Conservation (phyloP, 2,888 invertebrate genomes). For the Melieria omissa region DNA sequence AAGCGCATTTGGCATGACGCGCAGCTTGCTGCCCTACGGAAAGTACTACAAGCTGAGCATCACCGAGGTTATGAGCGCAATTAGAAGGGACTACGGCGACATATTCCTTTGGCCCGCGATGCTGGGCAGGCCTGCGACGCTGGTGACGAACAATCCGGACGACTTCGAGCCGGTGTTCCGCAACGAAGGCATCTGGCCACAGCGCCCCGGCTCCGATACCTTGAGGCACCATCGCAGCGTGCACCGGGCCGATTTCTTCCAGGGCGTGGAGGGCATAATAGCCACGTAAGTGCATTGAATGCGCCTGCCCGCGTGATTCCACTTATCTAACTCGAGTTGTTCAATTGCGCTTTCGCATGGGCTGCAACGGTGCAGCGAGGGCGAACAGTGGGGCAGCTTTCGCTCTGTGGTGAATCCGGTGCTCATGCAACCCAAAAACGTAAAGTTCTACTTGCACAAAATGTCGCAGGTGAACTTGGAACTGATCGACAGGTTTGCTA, state of each 20-base stretch:
- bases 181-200: too few species aligned
- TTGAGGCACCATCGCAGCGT: too few species aligned
- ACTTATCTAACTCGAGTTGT: too few species aligned
- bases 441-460: conserved; percentile 69
- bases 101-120: neutral
- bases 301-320: too few species aligned
- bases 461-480: conserved; percentile 69
- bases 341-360: too few species aligned
- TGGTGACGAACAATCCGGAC: conserved; percentile 17
- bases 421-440: conserved; percentile 73
- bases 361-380: conserved; percentile 53
- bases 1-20: neutral
- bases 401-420: conserved; percentile 76
- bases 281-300: too few species aligned
- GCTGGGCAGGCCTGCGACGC: neutral
- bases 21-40: conserved; percentile 9
- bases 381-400: conserved; percentile 75
- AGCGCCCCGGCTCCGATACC: too few species aligned
- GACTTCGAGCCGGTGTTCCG: too few species aligned
- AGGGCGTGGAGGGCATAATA: too few species aligned
- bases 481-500: conserved; percentile 57
- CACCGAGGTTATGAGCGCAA: neutral
- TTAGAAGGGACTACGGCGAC: neutral
- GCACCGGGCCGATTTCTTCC: too few species aligned
- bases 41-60: conserved; percentile 10